Percentiles rank a stretch among this genome's conserved stretches.
Conservation (phyloP, 1,140 invertebrate species). For the Dendroctonus valens region DNA sequence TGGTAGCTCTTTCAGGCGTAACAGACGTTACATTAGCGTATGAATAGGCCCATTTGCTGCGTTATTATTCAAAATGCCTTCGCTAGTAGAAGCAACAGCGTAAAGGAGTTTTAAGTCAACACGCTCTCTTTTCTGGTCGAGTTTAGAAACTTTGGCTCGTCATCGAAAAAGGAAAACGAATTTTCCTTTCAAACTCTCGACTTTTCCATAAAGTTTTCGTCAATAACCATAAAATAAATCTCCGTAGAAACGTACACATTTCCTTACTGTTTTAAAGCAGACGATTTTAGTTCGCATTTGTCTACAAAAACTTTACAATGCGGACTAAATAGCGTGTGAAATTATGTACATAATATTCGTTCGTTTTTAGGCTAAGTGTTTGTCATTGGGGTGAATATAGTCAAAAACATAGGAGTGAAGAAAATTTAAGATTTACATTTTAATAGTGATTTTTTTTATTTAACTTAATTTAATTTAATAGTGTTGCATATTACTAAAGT, state of each 20-base stretch:
- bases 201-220: constrained; percentile 18
- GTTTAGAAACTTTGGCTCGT: constrained; percentile 21
- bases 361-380: too few species aligned
- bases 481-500: too few species aligned
- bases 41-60: constrained; percentile 32
- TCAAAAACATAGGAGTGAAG: too few species aligned
- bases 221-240: constrained; percentile 5
- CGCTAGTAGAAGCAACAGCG: constrained; percentile 24
- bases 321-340: too few species aligned
- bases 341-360: too few species aligned
- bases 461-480: too few species aligned
- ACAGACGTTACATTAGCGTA: constrained; percentile 31
- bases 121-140: constrained; percentile 21
- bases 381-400: too few species aligned
- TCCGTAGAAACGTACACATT: neutral
- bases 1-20: constrained; percentile 18
- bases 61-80: constrained; percentile 30
- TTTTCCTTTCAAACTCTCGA: constrained; percentile 26
- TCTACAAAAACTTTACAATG: too few species aligned
- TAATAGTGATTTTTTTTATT: too few species aligned
- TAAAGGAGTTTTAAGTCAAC: constrained; percentile 32
- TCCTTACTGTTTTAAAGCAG: neutral
- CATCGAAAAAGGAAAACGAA: constrained; percentile 22
- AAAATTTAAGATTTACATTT: too few species aligned
- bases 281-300: too few species aligned